These are phyloP conservation scores for Tenodera sinensis DNA, from an alignment of 2,888 invertebrate genomes.

Conservation along the genomic window DNA sequence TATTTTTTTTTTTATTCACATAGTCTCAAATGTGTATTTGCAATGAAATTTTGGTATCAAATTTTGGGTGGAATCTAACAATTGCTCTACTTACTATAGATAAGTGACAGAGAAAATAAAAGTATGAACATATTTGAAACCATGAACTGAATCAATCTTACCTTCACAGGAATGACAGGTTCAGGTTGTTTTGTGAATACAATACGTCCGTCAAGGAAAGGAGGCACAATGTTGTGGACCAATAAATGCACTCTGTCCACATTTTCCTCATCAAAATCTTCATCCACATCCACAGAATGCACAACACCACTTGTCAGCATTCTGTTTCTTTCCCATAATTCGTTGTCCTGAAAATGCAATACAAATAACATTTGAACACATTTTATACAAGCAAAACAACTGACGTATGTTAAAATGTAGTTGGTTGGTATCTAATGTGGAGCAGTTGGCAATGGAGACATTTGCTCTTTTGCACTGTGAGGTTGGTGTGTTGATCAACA, in stretches of 20 bases:
- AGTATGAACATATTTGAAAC: not conserved
- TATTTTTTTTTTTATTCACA: too few species aligned
- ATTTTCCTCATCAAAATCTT: constrained; percentile 93
- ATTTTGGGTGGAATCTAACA: too few species aligned
- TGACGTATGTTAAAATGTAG: too few species aligned
- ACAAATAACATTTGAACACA: not conserved
- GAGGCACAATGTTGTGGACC: constrained; percentile 97
- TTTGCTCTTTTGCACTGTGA: too few species aligned
- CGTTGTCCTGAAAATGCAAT: constrained; percentile 70
- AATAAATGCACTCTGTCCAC: constrained; percentile 92
- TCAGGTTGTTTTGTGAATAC: constrained; percentile 99
- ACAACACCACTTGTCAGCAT: constrained; percentile 96
- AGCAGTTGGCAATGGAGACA: too few species aligned
- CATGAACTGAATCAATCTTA: constrained; percentile 36
- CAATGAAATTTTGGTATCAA: too few species aligned
- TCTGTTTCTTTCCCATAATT: constrained; percentile 96
- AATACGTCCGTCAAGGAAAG: constrained; percentile 96
- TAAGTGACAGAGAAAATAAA: too few species aligned
- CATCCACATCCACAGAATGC: constrained; percentile 79
- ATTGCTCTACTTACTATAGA: too few species aligned
- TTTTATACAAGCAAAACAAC: too few species aligned
- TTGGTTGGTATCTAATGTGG: too few species aligned
- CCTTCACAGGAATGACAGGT: constrained; percentile 91
- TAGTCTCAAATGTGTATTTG: too few species aligned
- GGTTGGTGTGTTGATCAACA: too few species aligned